Base-by-base conservation (phyloP, 2,113 vertebrate genomes). In the Microcebus murinus region DNA sequence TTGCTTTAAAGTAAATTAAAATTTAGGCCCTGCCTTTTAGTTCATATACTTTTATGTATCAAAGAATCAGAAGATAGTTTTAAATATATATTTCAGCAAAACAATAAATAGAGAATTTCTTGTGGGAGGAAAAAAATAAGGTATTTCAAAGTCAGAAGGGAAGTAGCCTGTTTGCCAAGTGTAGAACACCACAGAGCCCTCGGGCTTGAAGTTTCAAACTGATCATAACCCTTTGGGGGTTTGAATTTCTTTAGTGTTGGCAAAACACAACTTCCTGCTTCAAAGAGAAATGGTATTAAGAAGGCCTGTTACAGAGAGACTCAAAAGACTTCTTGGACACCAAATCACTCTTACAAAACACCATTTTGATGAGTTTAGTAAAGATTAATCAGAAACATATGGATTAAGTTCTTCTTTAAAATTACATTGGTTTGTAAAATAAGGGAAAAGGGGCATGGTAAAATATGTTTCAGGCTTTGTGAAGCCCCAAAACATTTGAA, bases 191-290 rank as follows among this genome's bases (percentile, higher is more conserved):
- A 94, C 87, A 92, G 93, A 95, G 87, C 87, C 95, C 93, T 94
- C 50, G 6, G 93, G 95, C 93, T 96, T 93, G 71, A 95, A 91
- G 97, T 96, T 97, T 97, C 95, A 97, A 90, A 96, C 96, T 89
- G 92, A 96, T 98, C 96, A 93, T 87, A 95, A 92, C 96, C 95
- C 97, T 96, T 97, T 96, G 87, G 96, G 97, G 84, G 90, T 95
- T 97, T 97, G 87, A 94, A 93, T 97, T 97, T 98, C 97, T 97
- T 96, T 97, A 95, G 95, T 98, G 96, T 96, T 98, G 98, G 98
- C 97, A 97, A 98, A 97, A 98, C 96, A 98, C 45, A 90, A 97
- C 96, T 97, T 97, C 81, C 84, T 97, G 92, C 97, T 97, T 97
- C 96, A 97, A 97, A 98, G 95, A 95, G 95, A 97, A 98, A 82